Evolutionary conservation across 1,140 invertebrate genomes (phyloP), one percentile per base, ranked within the genome.

Genomic region (Diachasmimorpha longicaudata): DNA sequence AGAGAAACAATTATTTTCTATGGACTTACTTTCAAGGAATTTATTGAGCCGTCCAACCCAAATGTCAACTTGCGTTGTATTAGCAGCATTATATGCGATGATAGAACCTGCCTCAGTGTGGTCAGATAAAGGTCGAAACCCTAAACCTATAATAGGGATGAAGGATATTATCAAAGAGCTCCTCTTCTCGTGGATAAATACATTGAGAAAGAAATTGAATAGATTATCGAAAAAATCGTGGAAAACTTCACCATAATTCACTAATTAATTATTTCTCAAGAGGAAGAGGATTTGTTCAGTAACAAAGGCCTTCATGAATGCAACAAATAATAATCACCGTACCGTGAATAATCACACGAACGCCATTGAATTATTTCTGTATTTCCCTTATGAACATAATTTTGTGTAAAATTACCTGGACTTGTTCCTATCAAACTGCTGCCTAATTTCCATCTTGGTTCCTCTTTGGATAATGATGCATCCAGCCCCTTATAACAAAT

Each of bases 361-460:
- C n/a, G n/a, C n/a, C n/a, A n/a, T n/a, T n/a, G n/a, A 78, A 55
- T 67, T 78, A 71, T 55, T 74, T 14, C 42, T 16, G 55, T 42
- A 52, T 52, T 55, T 9, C 72, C 68, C 66, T 71, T 70, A 67
- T 46, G 39, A 48, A 36, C 19, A 76, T 10, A 16, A 46, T n/a
- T 19, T 73, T 69, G 6, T 69, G 6, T 71, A 48, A 55, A 52
- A 44, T 58, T 87, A 94, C 93, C 96, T 81, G 97, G 96, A 91
- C 96, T 97, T 52, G 92, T 93, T 85, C 96, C 96, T 79, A 98
- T 96, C 46, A 97, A 85, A 69, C 96, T 96, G 1, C 91, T 89
- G 0, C 92, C 91, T 66, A 96, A 87, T 78, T 91, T 90, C 90
- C 93, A 96, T 82, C 90, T 94, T 0, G 97, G 96, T 80, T 90